Evolutionary conservation across 2,113 vertebrate species (phyloP), one percentile per base, ranked within the genome.

Genomic region (Sphaerodactylus townsendi): DNA sequence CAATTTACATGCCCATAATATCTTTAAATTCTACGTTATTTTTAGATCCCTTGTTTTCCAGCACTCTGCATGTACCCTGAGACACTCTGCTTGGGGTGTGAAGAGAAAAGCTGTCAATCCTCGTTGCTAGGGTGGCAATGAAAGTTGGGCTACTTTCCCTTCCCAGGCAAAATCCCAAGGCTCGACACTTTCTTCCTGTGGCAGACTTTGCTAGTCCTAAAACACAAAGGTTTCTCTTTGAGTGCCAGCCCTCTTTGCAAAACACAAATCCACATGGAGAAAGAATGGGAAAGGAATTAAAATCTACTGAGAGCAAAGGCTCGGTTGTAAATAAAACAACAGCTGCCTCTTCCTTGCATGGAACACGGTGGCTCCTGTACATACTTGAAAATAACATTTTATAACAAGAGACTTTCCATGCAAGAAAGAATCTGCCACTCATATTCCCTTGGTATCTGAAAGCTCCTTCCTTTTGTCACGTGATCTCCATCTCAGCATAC

Each of bases 311-410:
- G 46, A 71, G 41, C 5, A 48, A 50, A 77, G 19, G 15, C 19
- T 66, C 19, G 50, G 39, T 69, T 85, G 39, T 72, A 72, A 85
- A 65, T n/a, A 79, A 85, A 48, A 64, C 41, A 71, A 17, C 41
- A 33, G 53, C 28, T 79, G 62, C 44, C 46, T 72, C 68, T 72
- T 79, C 28, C 6, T 72, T 14, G 21, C 25, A 28, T 13, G 30
- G 56, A 2, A 64, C 23, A 46, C 39, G 25, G 33, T 37, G 72
- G 41, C 65, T 85, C 69, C 35, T 28, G 48, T 69, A 39, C 56
- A 9, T 64, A 10, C 6, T 41, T 33, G 7, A 33, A 53, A 73
- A 64, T 64, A 13, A 19, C 46, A 30, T 14, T 44, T 44, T n/a
- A 48, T 28, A 79, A 85, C 33, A 8, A 35, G 50, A 72, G 41